A percentile compares a stretch with the other conserved stretches of the same genome.
These are phyloP conservation scores for Heterotilapia buettikoferi DNA, from an alignment of 2,113 vertebrate species.

Conservation along the genomic window DNA sequence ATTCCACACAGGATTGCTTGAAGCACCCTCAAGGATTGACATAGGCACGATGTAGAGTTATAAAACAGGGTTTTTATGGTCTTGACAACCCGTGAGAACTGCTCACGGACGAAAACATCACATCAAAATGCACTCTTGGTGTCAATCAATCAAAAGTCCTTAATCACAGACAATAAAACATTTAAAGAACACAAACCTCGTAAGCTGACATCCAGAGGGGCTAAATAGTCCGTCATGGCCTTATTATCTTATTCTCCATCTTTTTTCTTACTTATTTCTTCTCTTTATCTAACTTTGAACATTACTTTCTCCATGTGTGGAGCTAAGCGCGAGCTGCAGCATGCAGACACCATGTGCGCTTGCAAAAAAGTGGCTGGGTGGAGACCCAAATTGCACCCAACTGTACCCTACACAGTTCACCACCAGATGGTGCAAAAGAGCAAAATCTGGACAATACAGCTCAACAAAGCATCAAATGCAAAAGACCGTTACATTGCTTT, in stretches of 20 bases:
- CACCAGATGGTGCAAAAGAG: background rate
- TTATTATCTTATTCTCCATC: background rate
- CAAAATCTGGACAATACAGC: background rate
- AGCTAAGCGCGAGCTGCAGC: background rate
- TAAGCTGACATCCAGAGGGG: background rate
- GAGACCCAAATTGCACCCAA: background rate
- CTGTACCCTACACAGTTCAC: background rate
- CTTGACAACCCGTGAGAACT: background rate
- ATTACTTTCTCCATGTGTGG: background rate
- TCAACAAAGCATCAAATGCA: background rate
- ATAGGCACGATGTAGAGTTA: background rate
- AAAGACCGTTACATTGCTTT: background rate
- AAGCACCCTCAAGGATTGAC: background rate
- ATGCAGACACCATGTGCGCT: background rate
- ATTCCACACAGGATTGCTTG: background rate
- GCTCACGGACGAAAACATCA: rapidly evolving
- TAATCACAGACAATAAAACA: background rate
- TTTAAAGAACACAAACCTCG: background rate
- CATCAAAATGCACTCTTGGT: background rate
- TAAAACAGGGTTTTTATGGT: background rate
- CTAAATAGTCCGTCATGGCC: background rate
- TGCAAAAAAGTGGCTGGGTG: background rate
- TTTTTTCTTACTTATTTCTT: background rate
- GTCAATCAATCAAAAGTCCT: background rate
- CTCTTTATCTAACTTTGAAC: background rate